Percentiles rank a stretch among this genome's conserved stretches.
phyloP scores from a whole-genome alignment of 53 echinoderm and acorn worm species.

The Holothuria scabra region DNA sequence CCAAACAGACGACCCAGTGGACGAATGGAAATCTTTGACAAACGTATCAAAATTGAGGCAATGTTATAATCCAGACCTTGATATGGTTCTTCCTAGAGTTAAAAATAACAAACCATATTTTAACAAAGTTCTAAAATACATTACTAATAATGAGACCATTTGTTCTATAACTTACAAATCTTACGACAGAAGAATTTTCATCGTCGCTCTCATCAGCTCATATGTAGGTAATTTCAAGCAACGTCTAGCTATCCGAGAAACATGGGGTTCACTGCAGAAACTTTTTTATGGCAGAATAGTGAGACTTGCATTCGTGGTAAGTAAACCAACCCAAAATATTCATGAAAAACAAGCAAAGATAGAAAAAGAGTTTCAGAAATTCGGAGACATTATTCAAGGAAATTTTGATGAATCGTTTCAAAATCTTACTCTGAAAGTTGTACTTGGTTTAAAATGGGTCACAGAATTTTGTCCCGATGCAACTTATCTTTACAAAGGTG shows the following conservation, averaged over 20 bases:
- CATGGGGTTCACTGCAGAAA: conserved; percentile 45
- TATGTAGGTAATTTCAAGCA: conserved; percentile 1
- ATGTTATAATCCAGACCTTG: conserved; percentile 30
- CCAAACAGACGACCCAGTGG: no score
- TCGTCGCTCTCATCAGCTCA: conserved; percentile 57
- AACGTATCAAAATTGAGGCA: background rate
- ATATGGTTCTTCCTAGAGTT: conserved; percentile 35
- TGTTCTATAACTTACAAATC: background rate
- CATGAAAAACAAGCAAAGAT: background rate
- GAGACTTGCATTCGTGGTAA: conserved; percentile 27
- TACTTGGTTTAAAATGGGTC: conserved; percentile 73
- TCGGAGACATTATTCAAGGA: conserved; percentile 72
- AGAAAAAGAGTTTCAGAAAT: no score
- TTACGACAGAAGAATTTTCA: conserved; percentile 4
- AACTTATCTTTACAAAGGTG: no score
- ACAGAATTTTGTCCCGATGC: no score
- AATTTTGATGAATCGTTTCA: conserved; percentile 51
- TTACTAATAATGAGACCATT: background rate
- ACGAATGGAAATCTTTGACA: no score
- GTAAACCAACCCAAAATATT: background rate
- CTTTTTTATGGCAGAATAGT: background rate
- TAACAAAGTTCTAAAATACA: conserved; percentile 1
- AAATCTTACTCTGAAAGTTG: conserved; percentile 71
- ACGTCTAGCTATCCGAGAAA: no score
- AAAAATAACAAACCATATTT: conserved; percentile 31